Base-by-base conservation (phyloP, 1,140 invertebrate species). In the Dolichoris vasculosae region DNA sequence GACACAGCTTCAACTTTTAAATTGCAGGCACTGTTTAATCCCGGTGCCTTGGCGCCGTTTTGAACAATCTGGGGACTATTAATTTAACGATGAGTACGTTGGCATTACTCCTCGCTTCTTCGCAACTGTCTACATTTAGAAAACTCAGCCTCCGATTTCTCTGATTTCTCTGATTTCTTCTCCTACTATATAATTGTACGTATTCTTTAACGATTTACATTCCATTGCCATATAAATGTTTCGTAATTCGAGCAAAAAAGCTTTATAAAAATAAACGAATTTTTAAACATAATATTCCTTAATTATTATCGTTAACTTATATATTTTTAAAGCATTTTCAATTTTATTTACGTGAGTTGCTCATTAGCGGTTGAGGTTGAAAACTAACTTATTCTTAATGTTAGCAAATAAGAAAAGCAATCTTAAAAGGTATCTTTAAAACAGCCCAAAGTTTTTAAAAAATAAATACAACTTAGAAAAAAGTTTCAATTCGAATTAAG, bases 401-500 rank as follows among this genome's bases (percentile, higher is more conserved):
- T 71, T 71, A 13, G 15, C 40, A 71, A 71, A 71, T 17, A 67
- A 67, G 63, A 71, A 71, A 71, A 71, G 67, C 20, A 35, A 17
- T 20, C 32, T 71, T 40, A 71, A 71, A 40, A 40, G 38, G 0
- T 71, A 71, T 71, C 67, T 40, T 71, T 40, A 40, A 71, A 38
- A 40, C 23, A 71, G 40, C 32, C 63, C 32, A 9, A 64, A 30
- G 32, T 30, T 15, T 17, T 71, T n/a, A 23, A 40, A 71, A 71
- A 71, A 20, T 40, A 71, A 40, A 2, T 17, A 69, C 13, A 35
- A 0, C 38, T 69, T 69, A 35, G 26, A 17, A 69, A 69, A 69
- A 32, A 15, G 4, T 69, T 69, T 15, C 32, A 3, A 15, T 35
- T 69, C 35, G 1, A 15, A 69, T 32, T 38, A 13, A 30, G 64